These are phyloP conservation scores for Calcarius lapponicus DNA, from an alignment of 2,797 vertebrate species.

Conservation along the genomic window DNA sequence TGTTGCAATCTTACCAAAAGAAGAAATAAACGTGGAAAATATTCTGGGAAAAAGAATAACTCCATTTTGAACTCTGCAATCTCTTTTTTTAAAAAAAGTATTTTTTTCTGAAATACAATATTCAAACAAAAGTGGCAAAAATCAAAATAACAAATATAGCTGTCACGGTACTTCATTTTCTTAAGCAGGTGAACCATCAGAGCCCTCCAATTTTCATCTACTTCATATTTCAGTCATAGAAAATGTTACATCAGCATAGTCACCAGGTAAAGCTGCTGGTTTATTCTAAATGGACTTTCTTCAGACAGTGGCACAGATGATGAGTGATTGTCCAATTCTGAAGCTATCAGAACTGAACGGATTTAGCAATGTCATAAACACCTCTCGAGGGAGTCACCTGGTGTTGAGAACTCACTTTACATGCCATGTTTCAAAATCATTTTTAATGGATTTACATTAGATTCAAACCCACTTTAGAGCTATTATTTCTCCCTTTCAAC, in stretches of 20 bases:
- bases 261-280: neutral
- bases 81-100: neutral
- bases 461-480: conserved; percentile 48
- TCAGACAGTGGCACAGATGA: conserved; percentile 48
- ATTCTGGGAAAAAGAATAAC: neutral
- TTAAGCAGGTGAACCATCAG: conserved; percentile 5
- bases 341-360: conserved; percentile 59
- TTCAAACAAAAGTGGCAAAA: neutral
- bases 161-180: neutral
- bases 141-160: neutral
- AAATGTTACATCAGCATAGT: conserved; percentile 37
- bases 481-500: conserved; percentile 61
- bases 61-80: neutral
- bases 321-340: conserved; percentile 67
- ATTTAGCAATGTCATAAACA: conserved; percentile 65
- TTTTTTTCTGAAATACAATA: neutral
- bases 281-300: conserved; percentile 53
- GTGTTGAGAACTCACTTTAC: conserved; percentile 64
- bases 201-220: neutral
- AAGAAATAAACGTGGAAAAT: neutral
- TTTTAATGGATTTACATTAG: conserved; percentile 68
- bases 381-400: conserved; percentile 66
- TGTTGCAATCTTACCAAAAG: neutral
- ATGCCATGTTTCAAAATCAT: conserved; percentile 54
- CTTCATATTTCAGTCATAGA: neutral